Conservation (phyloP, 2,888 invertebrate genomes). For the Ptychoptera albimana region DNA sequence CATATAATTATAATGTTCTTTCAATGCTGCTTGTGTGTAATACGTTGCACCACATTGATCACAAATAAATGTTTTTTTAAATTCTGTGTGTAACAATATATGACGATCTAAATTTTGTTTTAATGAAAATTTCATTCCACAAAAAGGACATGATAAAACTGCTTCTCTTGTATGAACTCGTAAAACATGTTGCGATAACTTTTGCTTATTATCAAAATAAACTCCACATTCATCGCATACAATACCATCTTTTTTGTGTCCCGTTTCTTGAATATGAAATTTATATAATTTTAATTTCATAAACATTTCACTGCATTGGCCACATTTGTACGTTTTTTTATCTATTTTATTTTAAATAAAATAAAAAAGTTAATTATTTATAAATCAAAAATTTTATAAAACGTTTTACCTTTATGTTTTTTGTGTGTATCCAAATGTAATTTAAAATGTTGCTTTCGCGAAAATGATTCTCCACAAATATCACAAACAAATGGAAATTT, state of each 20-base stretch:
- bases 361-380: background rate
- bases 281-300: slow-evolving; percentile 26
- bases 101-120: slow-evolving; percentile 30
- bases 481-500: slow-evolving; percentile 31
- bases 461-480: slow-evolving; percentile 29
- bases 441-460: slow-evolving; percentile 28
- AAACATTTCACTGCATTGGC: slow-evolving; percentile 27
- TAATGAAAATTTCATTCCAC: slow-evolving; percentile 28
- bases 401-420: slow-evolving; percentile 31
- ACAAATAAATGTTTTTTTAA: slow-evolving; percentile 29
- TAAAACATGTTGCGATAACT: slow-evolving; percentile 28
- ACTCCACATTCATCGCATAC: slow-evolving; percentile 30
- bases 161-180: slow-evolving; percentile 29
- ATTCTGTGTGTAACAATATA: slow-evolving; percentile 28
- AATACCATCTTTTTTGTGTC: slow-evolving; percentile 29
- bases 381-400: slow-evolving; percentile 19
- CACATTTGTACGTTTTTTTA: slow-evolving; percentile 19
- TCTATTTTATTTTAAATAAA: slow-evolving; percentile 13
- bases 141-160: slow-evolving; percentile 30
- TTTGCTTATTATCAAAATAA: slow-evolving; percentile 26
- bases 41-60: slow-evolving; percentile 30
- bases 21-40: slow-evolving; percentile 29
- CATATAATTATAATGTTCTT: slow-evolving; percentile 28
- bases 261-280: slow-evolving; percentile 27
- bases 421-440: slow-evolving; percentile 30